Conservation (phyloP, 2,888 invertebrate species). For the Bombylius discolor region DNA sequence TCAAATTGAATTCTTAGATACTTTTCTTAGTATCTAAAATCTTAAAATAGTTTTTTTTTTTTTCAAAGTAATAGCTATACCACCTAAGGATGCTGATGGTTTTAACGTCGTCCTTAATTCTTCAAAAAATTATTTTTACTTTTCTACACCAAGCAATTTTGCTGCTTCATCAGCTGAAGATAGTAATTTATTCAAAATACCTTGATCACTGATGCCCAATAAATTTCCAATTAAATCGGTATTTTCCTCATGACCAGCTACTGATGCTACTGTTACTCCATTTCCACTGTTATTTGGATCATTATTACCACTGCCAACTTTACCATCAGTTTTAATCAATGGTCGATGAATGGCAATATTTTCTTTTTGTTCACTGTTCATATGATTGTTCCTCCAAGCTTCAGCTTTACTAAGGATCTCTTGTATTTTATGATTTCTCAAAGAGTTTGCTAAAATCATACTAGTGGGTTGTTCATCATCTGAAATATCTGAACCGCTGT, state of each 20-base stretch:
- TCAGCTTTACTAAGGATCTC: constrained; percentile 28
- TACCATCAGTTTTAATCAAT: constrained; percentile 4
- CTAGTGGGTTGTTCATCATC: constrained; percentile 31
- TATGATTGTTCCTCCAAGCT: constrained; percentile 25
- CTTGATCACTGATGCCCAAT: constrained; percentile 73
- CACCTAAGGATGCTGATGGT: too few species aligned
- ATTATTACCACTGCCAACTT: background rate
- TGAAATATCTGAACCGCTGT: constrained; percentile 34
- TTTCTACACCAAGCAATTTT: constrained; percentile 72
- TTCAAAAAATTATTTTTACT: constrained; percentile 25
- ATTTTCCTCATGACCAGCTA: constrained; percentile 36
- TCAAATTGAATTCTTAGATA: too few species aligned
- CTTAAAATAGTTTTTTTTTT: too few species aligned
- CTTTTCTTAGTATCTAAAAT: too few species aligned
- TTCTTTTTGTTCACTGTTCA: constrained; percentile 29
- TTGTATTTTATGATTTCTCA: constrained; percentile 28
- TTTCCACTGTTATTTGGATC: background rate
- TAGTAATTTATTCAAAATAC: constrained; percentile 71
- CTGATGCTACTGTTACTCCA: background rate
- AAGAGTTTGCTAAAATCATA: constrained; percentile 6
- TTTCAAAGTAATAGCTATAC: too few species aligned
- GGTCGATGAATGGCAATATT: constrained; percentile 19
- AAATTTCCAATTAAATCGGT: constrained; percentile 79
- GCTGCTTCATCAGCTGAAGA: constrained; percentile 77
- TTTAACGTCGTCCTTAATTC: too few species aligned